These are phyloP conservation scores for Tetragonula clypearis DNA, from an alignment of 1,140 invertebrate genomes.

Conservation along the genomic window DNA sequence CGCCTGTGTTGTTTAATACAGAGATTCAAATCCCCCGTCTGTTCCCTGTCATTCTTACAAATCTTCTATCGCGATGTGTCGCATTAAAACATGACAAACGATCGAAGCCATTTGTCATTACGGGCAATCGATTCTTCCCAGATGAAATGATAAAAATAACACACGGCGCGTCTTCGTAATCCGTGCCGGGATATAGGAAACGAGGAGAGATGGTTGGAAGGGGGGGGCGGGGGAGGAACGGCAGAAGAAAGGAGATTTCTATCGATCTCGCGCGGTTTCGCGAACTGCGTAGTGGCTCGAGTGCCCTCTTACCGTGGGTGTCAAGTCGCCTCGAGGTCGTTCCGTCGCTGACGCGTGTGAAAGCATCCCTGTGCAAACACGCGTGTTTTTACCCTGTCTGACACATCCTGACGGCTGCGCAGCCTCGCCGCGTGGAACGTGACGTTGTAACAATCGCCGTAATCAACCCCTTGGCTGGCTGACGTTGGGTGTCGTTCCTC, in stretches of 20 bases:
- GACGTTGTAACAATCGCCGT: slow-evolving; percentile 38
- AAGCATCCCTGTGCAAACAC: slow-evolving; percentile 35
- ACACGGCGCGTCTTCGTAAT: background rate
- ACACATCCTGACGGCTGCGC: slow-evolving; percentile 35
- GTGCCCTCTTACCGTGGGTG: slow-evolving; percentile 34
- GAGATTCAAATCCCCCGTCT: background rate
- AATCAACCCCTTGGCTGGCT: slow-evolving; percentile 4
- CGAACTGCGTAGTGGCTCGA: slow-evolving; percentile 5
- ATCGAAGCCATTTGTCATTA: background rate
- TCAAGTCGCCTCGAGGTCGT: slow-evolving; percentile 23
- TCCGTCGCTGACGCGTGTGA: slow-evolving; percentile 35
- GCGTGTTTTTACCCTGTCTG: slow-evolving; percentile 38
- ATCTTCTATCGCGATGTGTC: background rate
- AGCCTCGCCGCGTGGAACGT: slow-evolving; percentile 12
- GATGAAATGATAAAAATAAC: background rate
- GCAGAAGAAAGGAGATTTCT: slow-evolving; percentile 21
- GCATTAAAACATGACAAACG: slow-evolving; percentile 12
- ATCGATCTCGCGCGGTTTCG: slow-evolving; percentile 13
- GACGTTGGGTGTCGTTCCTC: slow-evolving; percentile 10
- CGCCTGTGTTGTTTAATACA: too few species aligned
- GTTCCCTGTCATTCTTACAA: slow-evolving; percentile 8
- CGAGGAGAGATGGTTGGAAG: fast-evolving
- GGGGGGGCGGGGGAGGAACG: too few species aligned
- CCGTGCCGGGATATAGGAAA: too few species aligned
- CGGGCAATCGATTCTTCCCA: background rate